These are phyloP conservation scores for Drosophila multiciliata DNA, from an alignment of 2,888 invertebrate genomes.

Conservation along the genomic window DNA sequence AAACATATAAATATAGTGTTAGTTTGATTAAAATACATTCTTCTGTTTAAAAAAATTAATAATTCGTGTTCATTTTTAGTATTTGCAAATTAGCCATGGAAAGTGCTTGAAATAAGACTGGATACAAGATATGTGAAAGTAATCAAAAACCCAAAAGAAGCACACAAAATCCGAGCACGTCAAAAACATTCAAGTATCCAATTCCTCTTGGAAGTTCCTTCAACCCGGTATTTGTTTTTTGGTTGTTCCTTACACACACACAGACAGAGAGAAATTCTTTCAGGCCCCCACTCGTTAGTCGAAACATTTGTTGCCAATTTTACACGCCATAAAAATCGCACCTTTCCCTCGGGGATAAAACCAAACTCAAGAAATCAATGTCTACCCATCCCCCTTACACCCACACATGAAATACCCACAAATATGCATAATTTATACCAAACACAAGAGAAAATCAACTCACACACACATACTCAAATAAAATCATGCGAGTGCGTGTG, in stretches of 20 bases:
- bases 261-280: not conserved
- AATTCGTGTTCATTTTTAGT: not conserved
- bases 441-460: constrained; percentile 62
- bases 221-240: constrained; percentile 16
- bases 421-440: constrained; percentile 71
- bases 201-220: constrained; percentile 9
- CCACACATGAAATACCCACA: constrained; percentile 48
- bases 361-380: constrained; percentile 64
- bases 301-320: constrained; percentile 56
- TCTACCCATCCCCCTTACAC: not conserved
- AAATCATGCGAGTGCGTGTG: constrained; percentile 32
- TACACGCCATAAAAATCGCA: constrained; percentile 66
- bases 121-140: not conserved
- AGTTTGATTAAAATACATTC: not conserved
- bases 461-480: constrained; percentile 40
- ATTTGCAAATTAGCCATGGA: not conserved
- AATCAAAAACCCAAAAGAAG: not conserved
- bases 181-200: constrained; percentile 11
- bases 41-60: not conserved
- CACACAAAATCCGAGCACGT: constrained; percentile 13
- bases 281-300: not conserved
- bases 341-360: constrained; percentile 19
- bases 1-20: not conserved
- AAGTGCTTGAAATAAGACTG: not conserved
- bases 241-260: not conserved